Conservation (phyloP, 1,140 invertebrate species). For the Caenorhabditis latens region DNA sequence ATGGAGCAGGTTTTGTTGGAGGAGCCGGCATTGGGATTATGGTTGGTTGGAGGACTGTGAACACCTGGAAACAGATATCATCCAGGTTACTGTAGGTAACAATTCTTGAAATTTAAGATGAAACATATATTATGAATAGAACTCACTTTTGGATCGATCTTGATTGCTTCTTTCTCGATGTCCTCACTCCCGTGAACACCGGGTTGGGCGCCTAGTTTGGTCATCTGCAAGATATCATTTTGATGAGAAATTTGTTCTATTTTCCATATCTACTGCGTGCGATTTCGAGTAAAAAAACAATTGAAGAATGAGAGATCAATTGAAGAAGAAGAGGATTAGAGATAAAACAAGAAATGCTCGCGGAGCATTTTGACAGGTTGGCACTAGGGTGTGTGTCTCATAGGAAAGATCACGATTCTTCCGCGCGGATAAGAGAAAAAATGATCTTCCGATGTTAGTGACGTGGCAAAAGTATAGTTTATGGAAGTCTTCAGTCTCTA, state of each 20-base stretch:
- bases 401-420: slow-evolving; percentile 8
- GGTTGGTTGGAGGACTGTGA: slow-evolving; percentile 58
- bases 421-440: slow-evolving; percentile 1
- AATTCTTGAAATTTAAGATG: background rate
- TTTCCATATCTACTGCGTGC: background rate
- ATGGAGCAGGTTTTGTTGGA: slow-evolving; percentile 41
- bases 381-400: background rate
- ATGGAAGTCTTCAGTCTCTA: background rate
- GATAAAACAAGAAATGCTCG: background rate
- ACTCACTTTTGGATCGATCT: slow-evolving; percentile 63
- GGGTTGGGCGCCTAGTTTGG: slow-evolving; percentile 60
- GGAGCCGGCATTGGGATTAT: slow-evolving; percentile 51
- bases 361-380: slow-evolving; percentile 30
- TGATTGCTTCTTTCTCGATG: slow-evolving; percentile 48
- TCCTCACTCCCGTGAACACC: slow-evolving; percentile 57
- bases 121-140: background rate
- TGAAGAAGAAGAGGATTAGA: background rate
- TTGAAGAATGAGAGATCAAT: background rate
- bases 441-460: slow-evolving; percentile 36
- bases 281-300: slow-evolving; percentile 33
- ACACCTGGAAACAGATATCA: slow-evolving; percentile 42
- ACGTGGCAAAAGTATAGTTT: slow-evolving; percentile 1
- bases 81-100: too few relatives aligned
- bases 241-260: background rate
- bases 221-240: slow-evolving; percentile 52